Percentiles rank a stretch among this genome's conserved stretches.
These are phyloP conservation scores for Paradoxurus hermaphroditus DNA, from an alignment of 2,113 vertebrate species.

Conservation along the genomic window DNA sequence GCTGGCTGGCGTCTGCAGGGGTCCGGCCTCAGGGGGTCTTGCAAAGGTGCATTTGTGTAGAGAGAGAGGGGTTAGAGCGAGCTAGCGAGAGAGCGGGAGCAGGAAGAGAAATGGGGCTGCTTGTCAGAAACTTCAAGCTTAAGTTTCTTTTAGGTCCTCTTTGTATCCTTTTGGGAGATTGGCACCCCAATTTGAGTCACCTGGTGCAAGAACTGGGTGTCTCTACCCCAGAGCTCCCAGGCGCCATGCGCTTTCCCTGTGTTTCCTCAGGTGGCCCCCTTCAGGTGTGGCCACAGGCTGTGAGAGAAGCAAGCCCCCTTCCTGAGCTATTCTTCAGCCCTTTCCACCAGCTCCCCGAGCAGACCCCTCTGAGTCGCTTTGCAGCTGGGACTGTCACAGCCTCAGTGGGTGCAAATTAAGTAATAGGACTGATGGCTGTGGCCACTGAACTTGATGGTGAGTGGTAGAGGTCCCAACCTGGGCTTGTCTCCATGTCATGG, in stretches of 20 bases:
- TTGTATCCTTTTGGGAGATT: background rate
- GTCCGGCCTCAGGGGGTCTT: background rate
- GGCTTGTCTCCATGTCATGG: background rate
- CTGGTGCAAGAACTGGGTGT: background rate
- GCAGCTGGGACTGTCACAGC: background rate
- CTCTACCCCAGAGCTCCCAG: background rate
- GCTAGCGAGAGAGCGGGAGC: background rate
- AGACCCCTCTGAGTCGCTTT: background rate
- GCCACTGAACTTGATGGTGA: background rate
- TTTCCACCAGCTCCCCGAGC: background rate
- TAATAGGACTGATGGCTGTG: background rate
- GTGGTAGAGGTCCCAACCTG: background rate
- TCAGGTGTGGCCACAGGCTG: background rate
- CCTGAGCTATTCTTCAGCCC: background rate
- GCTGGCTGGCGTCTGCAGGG: background rate
- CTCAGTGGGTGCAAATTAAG: background rate
- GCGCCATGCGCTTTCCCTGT: background rate
- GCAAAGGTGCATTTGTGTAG: background rate
- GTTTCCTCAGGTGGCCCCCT: background rate
- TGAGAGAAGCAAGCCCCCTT: background rate
- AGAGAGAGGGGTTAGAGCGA: background rate
- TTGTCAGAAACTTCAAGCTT: conserved; percentile 35
- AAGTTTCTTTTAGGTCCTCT: conserved; percentile 37
- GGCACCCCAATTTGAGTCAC: conserved; percentile 19
- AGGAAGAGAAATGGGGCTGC: background rate